Percentiles rank a stretch among this genome's conserved stretches.
phyloP scores from a whole-genome alignment of 2,888 invertebrate species.

The Dascillus cervinus region DNA sequence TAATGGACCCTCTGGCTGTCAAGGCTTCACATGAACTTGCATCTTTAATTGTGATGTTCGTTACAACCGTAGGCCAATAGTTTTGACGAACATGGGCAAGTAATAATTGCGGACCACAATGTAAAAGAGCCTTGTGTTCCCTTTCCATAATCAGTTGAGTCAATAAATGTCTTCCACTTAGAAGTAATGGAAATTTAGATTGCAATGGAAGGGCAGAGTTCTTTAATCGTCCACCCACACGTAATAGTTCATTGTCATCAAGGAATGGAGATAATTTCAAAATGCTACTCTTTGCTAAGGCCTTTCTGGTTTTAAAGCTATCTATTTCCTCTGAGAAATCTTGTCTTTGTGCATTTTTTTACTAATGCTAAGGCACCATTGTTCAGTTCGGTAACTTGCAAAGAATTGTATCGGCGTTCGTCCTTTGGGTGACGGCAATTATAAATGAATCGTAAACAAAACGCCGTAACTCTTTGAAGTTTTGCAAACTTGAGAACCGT shows the following conservation, averaged over 20 bases:
- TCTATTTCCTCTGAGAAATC: neutral
- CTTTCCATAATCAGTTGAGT: constrained; percentile 11
- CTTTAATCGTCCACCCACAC: constrained; percentile 17
- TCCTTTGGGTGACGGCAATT: neutral
- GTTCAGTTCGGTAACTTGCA: neutral
- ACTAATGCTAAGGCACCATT: neutral
- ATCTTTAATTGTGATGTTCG: no score
- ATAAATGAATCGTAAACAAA: constrained; percentile 1
- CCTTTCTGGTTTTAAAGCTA: neutral
- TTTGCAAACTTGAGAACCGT: neutral
- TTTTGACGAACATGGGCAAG: constrained; percentile 11
- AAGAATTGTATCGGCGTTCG: neutral
- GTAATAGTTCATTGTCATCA: constrained; percentile 6
- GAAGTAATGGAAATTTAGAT: constrained; percentile 15
- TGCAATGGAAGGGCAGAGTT: constrained; percentile 8
- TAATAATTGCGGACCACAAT: constrained; percentile 17
- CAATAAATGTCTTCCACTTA: constrained; percentile 13
- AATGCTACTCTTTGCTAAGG: neutral
- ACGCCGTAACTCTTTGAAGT: constrained; percentile 2
- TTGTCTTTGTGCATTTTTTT: neutral
- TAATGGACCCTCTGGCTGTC: no score
- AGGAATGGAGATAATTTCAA: constrained; percentile 2
- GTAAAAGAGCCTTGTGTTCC: constrained; percentile 10
- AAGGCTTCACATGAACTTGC: no score
- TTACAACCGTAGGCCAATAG: constrained; percentile 24